Evolutionary conservation across 2,888 invertebrate species (phyloP), one percentile per base, ranked within the genome.

Genomic region (Pherbina coryleti): DNA sequence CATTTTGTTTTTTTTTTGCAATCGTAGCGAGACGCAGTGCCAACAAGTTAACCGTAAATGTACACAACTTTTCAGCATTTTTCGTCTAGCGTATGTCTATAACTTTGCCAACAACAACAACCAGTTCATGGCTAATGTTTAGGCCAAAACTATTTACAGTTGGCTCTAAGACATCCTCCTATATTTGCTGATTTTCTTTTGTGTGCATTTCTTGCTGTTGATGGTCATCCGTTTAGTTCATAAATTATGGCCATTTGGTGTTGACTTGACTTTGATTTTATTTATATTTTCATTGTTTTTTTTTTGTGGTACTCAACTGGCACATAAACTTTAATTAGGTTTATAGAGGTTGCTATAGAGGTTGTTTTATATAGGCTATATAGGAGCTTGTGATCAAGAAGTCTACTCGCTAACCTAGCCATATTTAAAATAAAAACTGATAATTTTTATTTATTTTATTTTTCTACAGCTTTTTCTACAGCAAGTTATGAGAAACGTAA

Each of bases 1-100:
- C 19, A 57, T 31, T 31, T 31, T 31, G 5, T 37, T 44, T 28
- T 28, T 1, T 22, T 60, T 60, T 28, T 60, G 14, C 64, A 37
- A 9, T 66, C 37, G 37, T n/a, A 66, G 9, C 17, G 5, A 37
- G 37, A 17, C 34, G 19, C 11, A 31, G 31, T 34, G 19, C 34
- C 31, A 31, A 19, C 64, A 66, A 66, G 28, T 28, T 66, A 66
- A 66, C 64, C 37, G 64, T 66, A 66, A 66, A 66, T 66, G 17
- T 34, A 37, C 34, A 37, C 31, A 34, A n/a, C 37, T 66, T 60
- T 19, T 28, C n/a, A 25, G 25, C 11, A 60, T 28, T 60, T 60
- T 66, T 66, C 34, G 64, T 66, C 64, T 66, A 66, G 34, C 31
- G 64, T 14, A n/a, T 28, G 64, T 66, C 64, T 66, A 66, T 66